Evolutionary conservation across 2,797 vertebrate genomes (phyloP), one percentile per base, ranked within the genome.

Genomic region (Graptemys geographica): DNA sequence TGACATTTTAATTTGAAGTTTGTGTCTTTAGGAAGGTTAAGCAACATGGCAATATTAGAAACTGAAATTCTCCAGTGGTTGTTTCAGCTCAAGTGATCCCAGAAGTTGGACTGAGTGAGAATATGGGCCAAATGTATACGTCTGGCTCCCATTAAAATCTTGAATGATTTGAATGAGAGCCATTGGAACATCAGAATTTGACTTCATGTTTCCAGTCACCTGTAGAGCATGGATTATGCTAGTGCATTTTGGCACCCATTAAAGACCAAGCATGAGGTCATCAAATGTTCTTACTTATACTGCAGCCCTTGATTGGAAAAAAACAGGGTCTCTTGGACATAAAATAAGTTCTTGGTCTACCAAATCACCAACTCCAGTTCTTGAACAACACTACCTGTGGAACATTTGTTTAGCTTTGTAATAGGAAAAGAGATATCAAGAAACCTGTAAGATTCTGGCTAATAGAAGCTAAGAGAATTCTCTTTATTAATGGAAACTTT

Each of bases 121-220:
- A 84, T 92, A 72, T 55, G 78, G 93, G 92, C 89, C 94, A 95
- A 87, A 94, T 62, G 69, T 76, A 44, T 25, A 78, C 59, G 6
- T 90, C 90, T 84, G 85, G 81, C 82, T 96, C 78, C 83, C 81
- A 65, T 86, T 92, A 84, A 93, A 95, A 94, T 93, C 81, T 89
- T 7, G 44, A 25, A 79, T 90, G 56, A 79, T 80, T 90, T 91
- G 93, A 82, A 87, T 96, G 21, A 74, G 93, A 94, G 83, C 62
- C 53, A 62, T 93, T 96, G 89, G 83, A 85, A 3, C 93, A 85
- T 94, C 96, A 95, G 76, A 90, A 80, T 92, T 93, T 94, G 76
- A 92, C 94, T 85, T 93, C 88, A 18, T 76, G 79, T 92, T 95
- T 96, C 92, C 56, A 91, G 85, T 95, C 86, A 95, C 95, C 93